Evolutionary conservation across 2,797 vertebrate genomes (phyloP).

Genomic region (Sus cebifrons): DNA sequence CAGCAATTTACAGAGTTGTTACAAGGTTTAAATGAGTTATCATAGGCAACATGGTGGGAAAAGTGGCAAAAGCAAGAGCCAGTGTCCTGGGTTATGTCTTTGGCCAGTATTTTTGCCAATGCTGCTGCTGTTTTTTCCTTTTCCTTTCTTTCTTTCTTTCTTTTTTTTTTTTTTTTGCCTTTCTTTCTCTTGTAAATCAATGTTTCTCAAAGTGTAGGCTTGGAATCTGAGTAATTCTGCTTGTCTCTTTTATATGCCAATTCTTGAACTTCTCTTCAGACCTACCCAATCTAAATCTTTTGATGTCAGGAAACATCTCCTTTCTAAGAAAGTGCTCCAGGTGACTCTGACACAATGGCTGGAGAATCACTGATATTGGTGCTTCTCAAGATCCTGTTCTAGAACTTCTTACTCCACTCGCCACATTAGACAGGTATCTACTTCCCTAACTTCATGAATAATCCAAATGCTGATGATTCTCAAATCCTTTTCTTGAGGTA

Average conservation of each 20-base stretch:
- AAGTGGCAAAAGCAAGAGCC: background rate
- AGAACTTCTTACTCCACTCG: background rate
- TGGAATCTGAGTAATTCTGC: slow-evolving; percentile 14
- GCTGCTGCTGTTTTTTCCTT: background rate
- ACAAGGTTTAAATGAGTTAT: background rate
- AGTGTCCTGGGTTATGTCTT: background rate
- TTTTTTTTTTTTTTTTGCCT: background rate
- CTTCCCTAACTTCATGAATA: background rate
- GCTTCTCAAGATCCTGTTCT: background rate
- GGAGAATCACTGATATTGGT: background rate
- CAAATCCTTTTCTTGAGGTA: background rate
- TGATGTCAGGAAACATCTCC: background rate
- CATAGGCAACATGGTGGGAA: background rate
- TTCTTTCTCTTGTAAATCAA: background rate
- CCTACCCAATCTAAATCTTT: background rate
- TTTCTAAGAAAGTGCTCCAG: background rate
- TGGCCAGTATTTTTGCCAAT: background rate
- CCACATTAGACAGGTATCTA: background rate
- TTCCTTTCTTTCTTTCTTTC: background rate
- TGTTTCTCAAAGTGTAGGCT: slow-evolving; percentile 1
- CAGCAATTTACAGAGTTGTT: background rate
- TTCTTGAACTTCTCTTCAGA: slow-evolving; percentile 17
- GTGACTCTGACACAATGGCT: background rate
- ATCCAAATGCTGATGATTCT: background rate
- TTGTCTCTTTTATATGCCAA: background rate